These are phyloP conservation scores for Alectoris magna DNA, from an alignment of 2,797 vertebrate genomes.

Conservation along the genomic window DNA sequence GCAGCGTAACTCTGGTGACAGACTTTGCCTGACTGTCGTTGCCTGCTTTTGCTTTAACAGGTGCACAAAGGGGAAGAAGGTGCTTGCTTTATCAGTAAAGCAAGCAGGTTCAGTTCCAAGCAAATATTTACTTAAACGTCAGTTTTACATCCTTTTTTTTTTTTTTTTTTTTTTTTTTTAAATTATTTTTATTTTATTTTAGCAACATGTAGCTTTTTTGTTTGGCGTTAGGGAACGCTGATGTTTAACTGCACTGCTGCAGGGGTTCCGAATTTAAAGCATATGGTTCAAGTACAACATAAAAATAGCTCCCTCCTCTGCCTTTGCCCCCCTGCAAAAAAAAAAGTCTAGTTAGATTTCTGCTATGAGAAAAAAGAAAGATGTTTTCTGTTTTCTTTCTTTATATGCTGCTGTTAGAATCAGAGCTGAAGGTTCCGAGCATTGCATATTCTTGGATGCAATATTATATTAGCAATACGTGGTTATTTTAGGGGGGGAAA, in stretches of 20 bases:
- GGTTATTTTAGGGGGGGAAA: background rate
- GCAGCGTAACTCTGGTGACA: background rate
- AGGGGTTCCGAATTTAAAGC: background rate
- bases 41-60: background rate
- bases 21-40: background rate
- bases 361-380: background rate
- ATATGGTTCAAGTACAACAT: background rate
- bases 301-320: background rate
- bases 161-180: background rate
- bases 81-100: background rate
- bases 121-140: constrained; percentile 13
- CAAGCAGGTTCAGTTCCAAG: background rate
- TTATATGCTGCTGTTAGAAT: background rate
- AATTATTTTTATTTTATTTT: background rate
- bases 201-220: background rate
- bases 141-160: background rate
- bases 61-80: background rate
- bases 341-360: background rate
- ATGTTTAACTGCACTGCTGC: background rate
- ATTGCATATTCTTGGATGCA: background rate
- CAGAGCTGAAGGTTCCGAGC: background rate
- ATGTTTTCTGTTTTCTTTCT: background rate
- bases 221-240: background rate
- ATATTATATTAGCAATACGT: background rate
- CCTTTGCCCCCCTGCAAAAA: background rate